Percentiles rank a stretch among this genome's conserved stretches.
These are phyloP conservation scores for Pantelozetes paolii DNA, from an alignment of 2,888 invertebrate genomes.

Conservation along the genomic window DNA sequence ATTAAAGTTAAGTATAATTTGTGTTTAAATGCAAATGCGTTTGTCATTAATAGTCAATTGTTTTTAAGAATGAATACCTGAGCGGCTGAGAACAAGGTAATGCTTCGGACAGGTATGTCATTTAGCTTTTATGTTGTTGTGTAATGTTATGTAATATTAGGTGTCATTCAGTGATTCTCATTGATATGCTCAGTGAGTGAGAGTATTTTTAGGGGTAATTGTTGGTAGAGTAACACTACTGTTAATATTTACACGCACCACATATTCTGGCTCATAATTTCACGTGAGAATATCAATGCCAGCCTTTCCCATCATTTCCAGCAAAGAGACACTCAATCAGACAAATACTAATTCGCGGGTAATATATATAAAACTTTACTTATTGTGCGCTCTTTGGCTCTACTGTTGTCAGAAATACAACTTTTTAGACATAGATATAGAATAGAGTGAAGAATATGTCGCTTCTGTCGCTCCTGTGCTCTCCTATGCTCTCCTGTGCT, in stretches of 20 bases:
- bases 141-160: not conserved
- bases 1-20: not conserved
- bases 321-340: conserved; percentile 15
- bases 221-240: conserved; percentile 17
- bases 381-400: conserved; percentile 3
- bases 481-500: not conserved
- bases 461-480: not conserved
- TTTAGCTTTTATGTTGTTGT: not conserved
- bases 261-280: conserved; percentile 31
- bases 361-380: conserved; percentile 31
- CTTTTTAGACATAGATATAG: not conserved
- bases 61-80: not conserved
- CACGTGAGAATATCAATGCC: conserved; percentile 37
- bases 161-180: conserved; percentile 22
- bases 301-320: conserved; percentile 29
- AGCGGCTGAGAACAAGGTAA: not conserved
- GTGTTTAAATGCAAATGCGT: not conserved
- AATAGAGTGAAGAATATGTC: not conserved
- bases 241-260: conserved; percentile 36
- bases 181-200: conserved; percentile 29
- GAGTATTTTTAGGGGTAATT: conserved; percentile 25
- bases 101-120: not conserved
- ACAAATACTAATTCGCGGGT: conserved; percentile 34
- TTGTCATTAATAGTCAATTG: not conserved
- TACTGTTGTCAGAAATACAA: no score